Evolutionary conservation across 2,797 vertebrate genomes (phyloP).

Genomic region (Artibeus lituratus): DNA sequence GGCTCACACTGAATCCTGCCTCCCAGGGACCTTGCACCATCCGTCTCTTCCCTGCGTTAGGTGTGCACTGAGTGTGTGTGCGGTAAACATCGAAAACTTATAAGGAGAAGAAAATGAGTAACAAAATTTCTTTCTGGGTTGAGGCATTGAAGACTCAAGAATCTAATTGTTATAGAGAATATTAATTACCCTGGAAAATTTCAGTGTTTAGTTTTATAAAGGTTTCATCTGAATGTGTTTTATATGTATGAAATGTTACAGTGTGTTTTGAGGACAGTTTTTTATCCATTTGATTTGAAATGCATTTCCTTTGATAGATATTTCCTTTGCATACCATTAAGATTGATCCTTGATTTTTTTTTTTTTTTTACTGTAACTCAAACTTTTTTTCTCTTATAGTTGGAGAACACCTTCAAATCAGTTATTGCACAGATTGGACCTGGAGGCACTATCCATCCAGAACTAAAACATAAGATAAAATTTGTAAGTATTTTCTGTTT

Average conservation of each 20-base stretch:
- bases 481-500: slow-evolving; percentile 81
- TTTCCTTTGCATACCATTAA: background rate
- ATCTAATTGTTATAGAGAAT: background rate
- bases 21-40: background rate
- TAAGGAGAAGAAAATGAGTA: slow-evolving; percentile 13
- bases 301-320: background rate
- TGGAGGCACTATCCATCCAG: slow-evolving; percentile 84
- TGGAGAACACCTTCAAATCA: slow-evolving; percentile 86
- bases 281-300: slow-evolving; percentile 5
- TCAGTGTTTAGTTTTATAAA: background rate
- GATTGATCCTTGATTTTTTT: background rate
- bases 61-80: background rate
- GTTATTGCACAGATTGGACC: slow-evolving; percentile 86
- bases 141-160: background rate
- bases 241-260: background rate
- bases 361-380: background rate
- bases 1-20: background rate
- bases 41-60: background rate
- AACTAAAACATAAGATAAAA: slow-evolving; percentile 88
- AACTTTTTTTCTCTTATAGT: slow-evolving; percentile 74
- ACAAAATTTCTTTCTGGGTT: background rate
- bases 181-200: background rate
- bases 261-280: background rate
- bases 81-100: background rate
- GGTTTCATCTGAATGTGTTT: background rate